Evolutionary conservation across 2,888 invertebrate species (phyloP), one percentile per base, ranked within the genome.

Genomic region (Protophormia terraenovae): DNA sequence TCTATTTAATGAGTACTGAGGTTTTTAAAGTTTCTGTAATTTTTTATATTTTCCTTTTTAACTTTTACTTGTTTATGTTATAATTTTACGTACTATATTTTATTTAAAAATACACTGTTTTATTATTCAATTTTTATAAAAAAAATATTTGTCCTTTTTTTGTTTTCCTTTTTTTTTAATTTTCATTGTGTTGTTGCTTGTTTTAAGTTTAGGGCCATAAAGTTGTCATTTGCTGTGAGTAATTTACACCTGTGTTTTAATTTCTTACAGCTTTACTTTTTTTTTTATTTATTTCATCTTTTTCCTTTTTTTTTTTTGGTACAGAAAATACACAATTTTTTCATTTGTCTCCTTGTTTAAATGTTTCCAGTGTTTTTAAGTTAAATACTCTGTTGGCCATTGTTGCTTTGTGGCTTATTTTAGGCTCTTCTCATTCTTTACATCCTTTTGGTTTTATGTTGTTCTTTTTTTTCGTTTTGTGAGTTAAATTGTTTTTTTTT

Each of bases 181-280:
- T 73, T 45, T 60, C n/a, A n/a, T 27, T 38, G 3, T 19, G 53
- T 38, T 35, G 53, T 19, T 35, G 32, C 5, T 24, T 67, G 8
- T 75, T 50, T 27, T 12, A 62, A 12, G 19, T 55, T 72, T 71
- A 27, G 29, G 64, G 67, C 67, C 41, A 67, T 77, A 41, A 66
- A 83, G 66, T 35, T 77, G 76, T 71, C 60, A 32, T 78, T 78
- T 78, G 66, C 22, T 73, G 32, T 72, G 67, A 24, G 41, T 58
- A 38, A 55, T 67, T 73, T 73, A 38, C 73, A 73, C 60, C 78
- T 78, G 76, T 53, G 45, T 27, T 62, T 60, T 10, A 64, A 19
- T 66, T 66, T 58, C 41, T 62, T 64, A 58, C 55, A 66, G 41
- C 27, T 22, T 41, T 60, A 10, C 1, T 32, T 35, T n/a, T n/a